Evolutionary conservation across 1,140 invertebrate species (phyloP).

Genomic region (Brachionus plicatilis): DNA sequence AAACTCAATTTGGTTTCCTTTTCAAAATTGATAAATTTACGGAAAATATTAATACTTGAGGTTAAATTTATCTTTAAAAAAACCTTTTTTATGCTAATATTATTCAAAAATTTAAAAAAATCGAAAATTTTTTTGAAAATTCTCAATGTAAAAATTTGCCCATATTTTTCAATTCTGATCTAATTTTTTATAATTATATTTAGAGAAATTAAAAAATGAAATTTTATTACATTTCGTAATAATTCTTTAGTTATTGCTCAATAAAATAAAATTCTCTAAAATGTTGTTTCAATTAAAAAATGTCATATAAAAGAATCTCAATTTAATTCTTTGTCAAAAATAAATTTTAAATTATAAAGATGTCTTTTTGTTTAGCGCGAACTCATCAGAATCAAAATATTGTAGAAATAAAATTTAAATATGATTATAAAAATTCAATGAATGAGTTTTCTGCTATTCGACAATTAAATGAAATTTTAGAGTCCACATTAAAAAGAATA

Average conservation of each 20-base stretch:
- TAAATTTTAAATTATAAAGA: not conserved
- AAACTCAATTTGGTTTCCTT: no score
- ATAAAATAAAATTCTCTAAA: not conserved
- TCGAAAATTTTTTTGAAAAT: no score
- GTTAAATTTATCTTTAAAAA: no score
- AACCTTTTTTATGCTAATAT: no score
- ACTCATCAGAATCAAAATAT: not conserved
- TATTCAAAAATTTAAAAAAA: no score
- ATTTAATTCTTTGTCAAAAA: not conserved
- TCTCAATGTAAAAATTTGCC: no score
- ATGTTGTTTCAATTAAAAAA: not conserved
- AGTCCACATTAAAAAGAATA: not conserved
- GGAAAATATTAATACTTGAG: no score
- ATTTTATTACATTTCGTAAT: not conserved
- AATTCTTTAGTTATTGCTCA: not conserved
- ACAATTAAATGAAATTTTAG: not conserved
- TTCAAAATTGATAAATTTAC: no score
- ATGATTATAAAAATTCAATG: not conserved
- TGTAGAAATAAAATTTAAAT: not conserved
- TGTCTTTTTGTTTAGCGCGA: not conserved
- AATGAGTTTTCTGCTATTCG: not conserved
- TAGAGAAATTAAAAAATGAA: not conserved
- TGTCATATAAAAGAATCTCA: not conserved
- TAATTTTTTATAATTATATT: no score
- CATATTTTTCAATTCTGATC: no score